Evolutionary conservation across 2,113 vertebrate species (phyloP).

Genomic region (Oxyruncus cristatus): DNA sequence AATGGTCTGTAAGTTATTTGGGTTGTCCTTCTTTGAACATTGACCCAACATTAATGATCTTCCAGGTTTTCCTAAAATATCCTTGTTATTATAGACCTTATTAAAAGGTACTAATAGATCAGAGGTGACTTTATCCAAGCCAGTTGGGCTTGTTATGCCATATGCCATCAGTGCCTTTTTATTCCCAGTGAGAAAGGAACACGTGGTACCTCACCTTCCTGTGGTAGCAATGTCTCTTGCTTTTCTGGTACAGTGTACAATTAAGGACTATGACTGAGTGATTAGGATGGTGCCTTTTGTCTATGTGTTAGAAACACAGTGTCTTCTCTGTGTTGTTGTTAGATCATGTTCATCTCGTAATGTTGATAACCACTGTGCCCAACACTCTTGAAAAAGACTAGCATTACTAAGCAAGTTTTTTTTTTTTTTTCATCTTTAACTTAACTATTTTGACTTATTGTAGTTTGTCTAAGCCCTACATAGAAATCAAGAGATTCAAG

Average conservation of each 20-base stretch:
- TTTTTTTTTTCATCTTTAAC: not conserved
- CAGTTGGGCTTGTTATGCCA: not conserved
- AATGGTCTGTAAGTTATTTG: not conserved
- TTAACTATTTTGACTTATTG: not conserved
- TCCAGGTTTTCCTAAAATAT: not conserved
- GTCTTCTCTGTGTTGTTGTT: not conserved
- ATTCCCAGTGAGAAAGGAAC: not conserved
- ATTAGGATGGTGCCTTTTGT: not conserved
- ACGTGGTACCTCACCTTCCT: not conserved
- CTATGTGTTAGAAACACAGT: not conserved
- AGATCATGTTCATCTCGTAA: not conserved
- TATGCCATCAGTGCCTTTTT: not conserved
- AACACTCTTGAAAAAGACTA: not conserved
- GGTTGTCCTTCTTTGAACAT: not conserved
- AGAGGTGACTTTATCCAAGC: not conserved
- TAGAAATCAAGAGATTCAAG: not conserved
- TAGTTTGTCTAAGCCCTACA: fast-evolving
- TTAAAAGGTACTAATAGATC: not conserved
- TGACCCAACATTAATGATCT: not conserved
- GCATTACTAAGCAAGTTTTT: not conserved
- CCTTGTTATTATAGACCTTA: not conserved
- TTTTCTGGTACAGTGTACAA: not conserved
- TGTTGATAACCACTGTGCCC: not conserved
- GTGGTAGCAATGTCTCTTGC: not conserved
- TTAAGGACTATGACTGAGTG: not conserved